Conservation (phyloP, 2,888 invertebrate species). For the Platycnemis pennipes region DNA sequence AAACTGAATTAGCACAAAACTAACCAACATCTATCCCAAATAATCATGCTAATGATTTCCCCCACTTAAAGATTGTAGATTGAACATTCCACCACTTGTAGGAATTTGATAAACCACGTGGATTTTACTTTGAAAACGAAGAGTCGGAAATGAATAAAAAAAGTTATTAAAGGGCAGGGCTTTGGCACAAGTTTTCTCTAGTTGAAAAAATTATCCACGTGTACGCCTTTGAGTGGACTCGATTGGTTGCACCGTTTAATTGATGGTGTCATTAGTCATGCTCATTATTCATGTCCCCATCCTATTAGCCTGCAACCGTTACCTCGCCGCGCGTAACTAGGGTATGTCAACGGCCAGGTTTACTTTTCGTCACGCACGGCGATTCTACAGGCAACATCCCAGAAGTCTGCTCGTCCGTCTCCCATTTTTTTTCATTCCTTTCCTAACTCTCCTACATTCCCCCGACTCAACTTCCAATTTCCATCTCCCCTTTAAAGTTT, state of each 20-base stretch:
- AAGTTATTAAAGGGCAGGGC: not conserved
- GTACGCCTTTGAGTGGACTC: not conserved
- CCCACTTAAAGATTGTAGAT: too few species aligned
- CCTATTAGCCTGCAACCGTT: conserved; percentile 31
- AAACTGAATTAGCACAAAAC: too few species aligned
- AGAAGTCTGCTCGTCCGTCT: not conserved
- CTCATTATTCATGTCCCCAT: conserved; percentile 37
- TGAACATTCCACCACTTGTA: too few species aligned
- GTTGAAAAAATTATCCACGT: not conserved
- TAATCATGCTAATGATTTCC: too few species aligned
- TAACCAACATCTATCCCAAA: too few species aligned
- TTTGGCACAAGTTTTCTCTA: not conserved
- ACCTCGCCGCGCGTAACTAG: conserved; percentile 48
- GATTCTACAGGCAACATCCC: not conserved
- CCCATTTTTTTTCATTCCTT: not conserved
- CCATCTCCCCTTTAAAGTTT: not conserved
- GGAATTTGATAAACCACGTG: too few species aligned
- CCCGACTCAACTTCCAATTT: conserved; percentile 4
- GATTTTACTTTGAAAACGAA: not conserved
- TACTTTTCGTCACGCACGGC: conserved; percentile 10
- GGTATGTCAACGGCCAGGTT: conserved; percentile 48
- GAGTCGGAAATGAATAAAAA: not conserved
- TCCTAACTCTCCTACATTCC: not conserved
- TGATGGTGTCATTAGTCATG: conserved; percentile 10
- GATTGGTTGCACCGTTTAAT: conserved; percentile 10